Evolutionary conservation across 2,113 vertebrate genomes (phyloP).

Genomic region (Neotoma lepida): DNA sequence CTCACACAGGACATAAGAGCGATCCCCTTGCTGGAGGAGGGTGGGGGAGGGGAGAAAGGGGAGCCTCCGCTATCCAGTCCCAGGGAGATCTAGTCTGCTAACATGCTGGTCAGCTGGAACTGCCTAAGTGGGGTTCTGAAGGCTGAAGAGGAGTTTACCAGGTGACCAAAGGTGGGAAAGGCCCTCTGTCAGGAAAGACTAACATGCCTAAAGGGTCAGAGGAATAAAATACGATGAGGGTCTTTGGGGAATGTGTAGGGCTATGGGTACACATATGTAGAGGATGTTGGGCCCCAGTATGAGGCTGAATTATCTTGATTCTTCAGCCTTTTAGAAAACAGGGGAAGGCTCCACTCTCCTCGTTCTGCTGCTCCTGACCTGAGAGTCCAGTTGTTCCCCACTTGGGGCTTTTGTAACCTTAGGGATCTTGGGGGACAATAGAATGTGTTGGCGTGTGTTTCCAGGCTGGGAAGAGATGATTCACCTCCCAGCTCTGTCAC

Average conservation of each 20-base stretch:
- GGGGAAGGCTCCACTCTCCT: neutral
- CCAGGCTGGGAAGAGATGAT: neutral
- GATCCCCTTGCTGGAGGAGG: neutral
- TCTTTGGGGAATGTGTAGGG: accelerated
- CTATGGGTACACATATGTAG: accelerated
- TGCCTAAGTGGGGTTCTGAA: neutral
- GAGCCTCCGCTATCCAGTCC: accelerated
- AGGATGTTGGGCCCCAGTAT: accelerated
- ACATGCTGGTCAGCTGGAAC: neutral
- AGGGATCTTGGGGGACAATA: accelerated
- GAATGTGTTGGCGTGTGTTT: accelerated
- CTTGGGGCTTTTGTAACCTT: too few relatives aligned
- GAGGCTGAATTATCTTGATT: too few relatives aligned
- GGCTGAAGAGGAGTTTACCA: neutral
- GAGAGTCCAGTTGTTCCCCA: too few relatives aligned
- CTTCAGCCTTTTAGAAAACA: neutral
- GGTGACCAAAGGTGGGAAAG: neutral
- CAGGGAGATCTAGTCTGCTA: neutral
- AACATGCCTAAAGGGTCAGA: neutral
- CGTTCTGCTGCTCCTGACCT: neutral
- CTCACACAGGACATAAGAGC: accelerated
- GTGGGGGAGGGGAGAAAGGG: neutral
- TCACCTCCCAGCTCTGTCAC: accelerated
- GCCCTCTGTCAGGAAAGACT: too few relatives aligned
- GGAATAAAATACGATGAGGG: accelerated